Percentiles rank a stretch among this genome's conserved stretches.
Conservation (phyloP, 2,888 invertebrate species). For the Tolmerus cingulatus region DNA sequence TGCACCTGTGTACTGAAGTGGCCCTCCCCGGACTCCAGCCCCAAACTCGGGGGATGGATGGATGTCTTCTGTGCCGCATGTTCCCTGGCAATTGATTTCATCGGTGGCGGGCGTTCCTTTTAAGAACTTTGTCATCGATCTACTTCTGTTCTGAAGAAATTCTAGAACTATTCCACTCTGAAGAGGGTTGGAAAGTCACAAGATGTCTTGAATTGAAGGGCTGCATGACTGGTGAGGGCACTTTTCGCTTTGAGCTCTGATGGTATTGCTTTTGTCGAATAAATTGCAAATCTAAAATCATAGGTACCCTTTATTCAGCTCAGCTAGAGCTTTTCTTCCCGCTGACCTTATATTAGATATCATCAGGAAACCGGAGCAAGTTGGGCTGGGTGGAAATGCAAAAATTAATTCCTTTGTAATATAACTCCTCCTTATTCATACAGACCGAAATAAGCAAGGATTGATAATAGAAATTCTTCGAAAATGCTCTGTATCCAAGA, state of each 20-base stretch:
- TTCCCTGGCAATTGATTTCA: background rate
- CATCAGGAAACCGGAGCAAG: background rate
- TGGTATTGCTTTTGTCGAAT: background rate
- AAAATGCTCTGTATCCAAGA: background rate
- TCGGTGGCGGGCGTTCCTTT: background rate
- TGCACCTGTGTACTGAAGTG: background rate
- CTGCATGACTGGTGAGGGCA: background rate
- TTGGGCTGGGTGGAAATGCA: background rate
- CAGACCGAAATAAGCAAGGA: background rate
- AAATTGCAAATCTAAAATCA: background rate
- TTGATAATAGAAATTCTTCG: background rate
- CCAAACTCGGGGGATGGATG: background rate
- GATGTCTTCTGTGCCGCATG: background rate
- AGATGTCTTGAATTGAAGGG: background rate
- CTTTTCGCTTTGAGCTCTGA: background rate
- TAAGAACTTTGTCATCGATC: background rate
- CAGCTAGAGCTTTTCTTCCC: background rate
- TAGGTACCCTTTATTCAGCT: background rate
- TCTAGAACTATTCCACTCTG: background rate
- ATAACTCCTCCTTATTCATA: background rate
- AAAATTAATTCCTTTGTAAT: background rate
- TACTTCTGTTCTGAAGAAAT: background rate
- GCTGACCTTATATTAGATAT: background rate
- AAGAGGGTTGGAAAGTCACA: background rate
- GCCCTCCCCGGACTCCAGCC: background rate